Evolutionary conservation across 2,797 vertebrate genomes (phyloP).

Genomic region (Ispidina lecontei): DNA sequence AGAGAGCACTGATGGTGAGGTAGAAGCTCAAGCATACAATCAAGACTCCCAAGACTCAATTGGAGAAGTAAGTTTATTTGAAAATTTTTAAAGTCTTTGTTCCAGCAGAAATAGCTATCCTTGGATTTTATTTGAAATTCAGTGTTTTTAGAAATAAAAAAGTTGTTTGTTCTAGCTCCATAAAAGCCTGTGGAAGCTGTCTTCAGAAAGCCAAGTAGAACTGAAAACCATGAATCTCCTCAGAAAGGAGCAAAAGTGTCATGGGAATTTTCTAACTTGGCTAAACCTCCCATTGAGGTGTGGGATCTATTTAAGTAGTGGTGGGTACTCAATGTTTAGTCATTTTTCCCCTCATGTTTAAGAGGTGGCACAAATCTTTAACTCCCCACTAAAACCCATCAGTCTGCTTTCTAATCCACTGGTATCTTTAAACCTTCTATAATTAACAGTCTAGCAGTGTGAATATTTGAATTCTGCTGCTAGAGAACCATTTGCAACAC

Average conservation of each 20-base stretch:
- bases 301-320: neutral
- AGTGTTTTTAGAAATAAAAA: neutral
- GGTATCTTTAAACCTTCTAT: neutral
- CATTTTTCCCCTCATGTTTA: neutral
- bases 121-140: neutral
- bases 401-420: neutral
- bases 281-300: neutral
- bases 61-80: constrained; percentile 82
- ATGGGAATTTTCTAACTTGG: neutral
- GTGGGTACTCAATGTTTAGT: neutral
- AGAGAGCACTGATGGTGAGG: constrained; percentile 89
- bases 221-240: neutral
- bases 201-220: neutral
- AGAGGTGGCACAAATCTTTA: neutral
- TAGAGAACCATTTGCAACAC: neutral
- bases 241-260: neutral
- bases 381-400: neutral
- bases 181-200: neutral
- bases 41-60: constrained; percentile 88
- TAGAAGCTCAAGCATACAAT: constrained; percentile 86
- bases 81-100: neutral
- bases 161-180: neutral
- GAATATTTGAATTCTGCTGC: neutral
- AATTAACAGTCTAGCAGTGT: neutral
- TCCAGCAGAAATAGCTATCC: neutral